A percentile compares a stretch with the other conserved stretches of the same genome.
phyloP scores from a whole-genome alignment of 2,888 invertebrate genomes.

The Platycheirus rosarum region DNA sequence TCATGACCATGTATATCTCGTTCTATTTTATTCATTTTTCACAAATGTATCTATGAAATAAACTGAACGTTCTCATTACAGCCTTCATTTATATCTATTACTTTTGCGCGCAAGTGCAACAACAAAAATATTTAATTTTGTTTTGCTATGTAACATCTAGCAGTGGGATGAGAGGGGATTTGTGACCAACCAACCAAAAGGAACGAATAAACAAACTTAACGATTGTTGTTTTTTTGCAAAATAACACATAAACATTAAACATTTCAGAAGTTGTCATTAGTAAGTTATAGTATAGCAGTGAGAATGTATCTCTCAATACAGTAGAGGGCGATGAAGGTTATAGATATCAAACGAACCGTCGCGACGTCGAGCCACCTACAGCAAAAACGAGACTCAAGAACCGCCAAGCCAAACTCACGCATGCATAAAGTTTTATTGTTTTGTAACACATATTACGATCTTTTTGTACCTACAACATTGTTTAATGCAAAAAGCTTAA shows the following conservation, averaged over 20 bases:
- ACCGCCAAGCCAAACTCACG: constrained; percentile 55
- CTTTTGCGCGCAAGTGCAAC: constrained; percentile 52
- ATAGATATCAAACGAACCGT: constrained; percentile 21
- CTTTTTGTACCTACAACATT: constrained; percentile 36
- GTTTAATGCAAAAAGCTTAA: constrained; percentile 45
- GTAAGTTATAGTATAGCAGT: constrained; percentile 10
- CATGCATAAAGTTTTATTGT: constrained; percentile 56
- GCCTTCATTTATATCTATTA: neutral
- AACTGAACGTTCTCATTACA: constrained; percentile 15
- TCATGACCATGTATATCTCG: constrained; percentile 52
- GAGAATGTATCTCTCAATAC: constrained; percentile 42
- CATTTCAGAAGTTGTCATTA: constrained; percentile 61
- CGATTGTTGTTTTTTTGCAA: constrained; percentile 28
- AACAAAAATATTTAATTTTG: neutral
- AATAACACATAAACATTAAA: constrained; percentile 17
- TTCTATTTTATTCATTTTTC: constrained; percentile 64
- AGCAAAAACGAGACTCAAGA: constrained; percentile 33
- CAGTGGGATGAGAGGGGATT: constrained; percentile 42
- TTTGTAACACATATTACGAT: constrained; percentile 43
- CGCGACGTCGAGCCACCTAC: constrained; percentile 2
- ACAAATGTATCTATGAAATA: neutral
- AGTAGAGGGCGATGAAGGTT: constrained; percentile 56
- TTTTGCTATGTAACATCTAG: constrained; percentile 1
- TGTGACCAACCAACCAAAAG: constrained; percentile 24
- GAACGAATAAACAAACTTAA: constrained; percentile 39